Base-by-base conservation (phyloP, 2,113 vertebrate genomes). In the Heterotilapia buettikoferi region DNA sequence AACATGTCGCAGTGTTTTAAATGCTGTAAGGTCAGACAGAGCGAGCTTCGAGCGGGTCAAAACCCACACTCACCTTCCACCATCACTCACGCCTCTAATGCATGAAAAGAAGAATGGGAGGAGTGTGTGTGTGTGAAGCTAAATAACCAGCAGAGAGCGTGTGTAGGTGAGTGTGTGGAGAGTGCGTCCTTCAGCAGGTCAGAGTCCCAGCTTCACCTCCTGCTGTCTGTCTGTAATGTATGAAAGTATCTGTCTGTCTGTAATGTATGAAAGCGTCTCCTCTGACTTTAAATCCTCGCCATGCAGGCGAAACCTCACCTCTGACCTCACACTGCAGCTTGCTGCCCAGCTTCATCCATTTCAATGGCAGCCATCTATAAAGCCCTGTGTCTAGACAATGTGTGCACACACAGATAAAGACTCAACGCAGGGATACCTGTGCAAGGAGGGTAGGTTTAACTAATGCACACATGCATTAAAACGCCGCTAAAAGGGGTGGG, bases 341-440 rank as follows among this genome's bases (percentile, higher is more conserved):
- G 11, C 83, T 36, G 68, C 68, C 86, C 59, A 85, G 89, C 87
- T 89, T 92, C 90, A 93, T 93, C 53, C 92, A 94, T 92, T 91
- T 94, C 90, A 93, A 92, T 88, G 81, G 83, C 82, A 33, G 83
- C 84, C n/a, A 33, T 56, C 79, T 82, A 52, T 84, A 84, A 81
- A 88, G 54, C 59, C 36, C 80, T 14, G 43, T 21, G 83, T 92
- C 85, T 86, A 84, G 57, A 90, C 71, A 68, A 73, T 61, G 5
- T 4, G 84, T 36, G 82, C 83, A 14, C 68, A 81, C 83, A 90
- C 54, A 87, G 68, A 92, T 92, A 82, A 71, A 83, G 14, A 73
- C 86, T 31, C 24, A 8, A 59, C 33, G 50, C 19, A 40, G 6
- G n/a, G 21, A 52, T 47, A 47, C 31, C 18, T 13, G 53, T 31